phyloP scores from a whole-genome alignment of 2,888 invertebrate species.

The Agonopterix heracliana region DNA sequence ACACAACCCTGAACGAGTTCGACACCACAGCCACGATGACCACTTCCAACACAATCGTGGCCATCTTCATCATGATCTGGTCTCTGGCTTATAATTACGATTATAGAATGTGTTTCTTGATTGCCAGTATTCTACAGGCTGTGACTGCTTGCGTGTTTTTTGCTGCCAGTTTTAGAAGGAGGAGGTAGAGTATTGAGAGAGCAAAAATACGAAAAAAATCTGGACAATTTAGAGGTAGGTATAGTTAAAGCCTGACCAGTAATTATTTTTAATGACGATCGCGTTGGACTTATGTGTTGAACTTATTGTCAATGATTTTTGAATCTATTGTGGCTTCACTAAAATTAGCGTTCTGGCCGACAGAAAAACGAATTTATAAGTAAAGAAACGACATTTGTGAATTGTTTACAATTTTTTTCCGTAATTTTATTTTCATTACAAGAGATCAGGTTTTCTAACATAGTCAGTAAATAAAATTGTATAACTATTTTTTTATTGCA shows the following conservation, averaged over 20 bases:
- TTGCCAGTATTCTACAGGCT: conserved; percentile 51
- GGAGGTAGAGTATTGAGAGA: conserved; percentile 29
- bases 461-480: conserved; percentile 16
- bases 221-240: too few relatives aligned
- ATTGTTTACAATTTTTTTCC: conserved; percentile 8
- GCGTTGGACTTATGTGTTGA: too few relatives aligned
- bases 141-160: conserved; percentile 53
- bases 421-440: conserved; percentile 25
- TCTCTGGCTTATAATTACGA: conserved; percentile 50
- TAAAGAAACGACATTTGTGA: too few relatives aligned
- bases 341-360: too few relatives aligned
- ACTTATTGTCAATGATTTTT: too few relatives aligned
- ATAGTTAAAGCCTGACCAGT: background rate
- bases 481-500: conserved; percentile 12
- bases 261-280: too few relatives aligned
- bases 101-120: conserved; percentile 56
- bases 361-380: too few relatives aligned
- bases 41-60: conserved; percentile 55
- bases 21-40: conserved; percentile 64
- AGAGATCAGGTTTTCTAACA: conserved; percentile 32
- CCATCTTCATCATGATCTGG: conserved; percentile 52
- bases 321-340: too few relatives aligned
- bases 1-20: conserved; percentile 61
- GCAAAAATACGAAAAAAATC: background rate
- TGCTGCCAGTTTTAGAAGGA: conserved; percentile 50